phyloP scores from a whole-genome alignment of 2,113 vertebrate genomes.

The Chrysochloris asiatica region DNA sequence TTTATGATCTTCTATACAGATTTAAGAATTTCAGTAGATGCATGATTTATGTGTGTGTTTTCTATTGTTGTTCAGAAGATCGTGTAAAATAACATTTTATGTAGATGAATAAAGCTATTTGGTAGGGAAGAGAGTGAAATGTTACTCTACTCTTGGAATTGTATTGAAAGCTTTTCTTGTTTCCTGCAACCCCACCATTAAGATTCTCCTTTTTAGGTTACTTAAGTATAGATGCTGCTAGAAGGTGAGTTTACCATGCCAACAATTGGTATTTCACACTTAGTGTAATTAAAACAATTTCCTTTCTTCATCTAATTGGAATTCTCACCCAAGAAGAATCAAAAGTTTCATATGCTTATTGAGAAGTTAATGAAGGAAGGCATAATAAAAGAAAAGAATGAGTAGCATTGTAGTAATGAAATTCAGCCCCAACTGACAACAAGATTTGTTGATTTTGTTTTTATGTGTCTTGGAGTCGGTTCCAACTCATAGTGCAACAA shows the following conservation, averaged over 20 bases:
- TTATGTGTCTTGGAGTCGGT: too few relatives aligned
- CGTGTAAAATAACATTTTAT: background rate
- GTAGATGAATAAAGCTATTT: background rate
- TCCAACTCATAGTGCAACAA: too few relatives aligned
- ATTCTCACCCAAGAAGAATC: background rate
- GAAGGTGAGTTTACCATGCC: background rate
- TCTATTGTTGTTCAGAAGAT: background rate
- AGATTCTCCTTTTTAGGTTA: background rate
- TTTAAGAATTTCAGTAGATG: background rate
- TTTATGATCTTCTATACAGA: background rate
- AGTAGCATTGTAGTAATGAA: background rate
- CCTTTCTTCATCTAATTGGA: background rate
- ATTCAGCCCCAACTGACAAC: background rate
- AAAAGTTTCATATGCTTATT: background rate
- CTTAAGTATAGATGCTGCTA: background rate
- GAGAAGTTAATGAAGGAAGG: background rate
- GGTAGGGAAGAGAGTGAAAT: background rate
- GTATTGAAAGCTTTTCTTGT: too few relatives aligned
- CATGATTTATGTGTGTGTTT: background rate
- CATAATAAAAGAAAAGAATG: background rate
- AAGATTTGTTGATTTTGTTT: too few relatives aligned
- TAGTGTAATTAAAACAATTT: background rate
- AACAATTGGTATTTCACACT: background rate
- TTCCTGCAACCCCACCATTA: background rate
- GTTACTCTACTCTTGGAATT: background rate